A percentile compares a stretch with the other conserved stretches of the same genome.
These are phyloP conservation scores for Keiferia lycopersicella DNA, from an alignment of 2,888 invertebrate genomes.

Conservation along the genomic window DNA sequence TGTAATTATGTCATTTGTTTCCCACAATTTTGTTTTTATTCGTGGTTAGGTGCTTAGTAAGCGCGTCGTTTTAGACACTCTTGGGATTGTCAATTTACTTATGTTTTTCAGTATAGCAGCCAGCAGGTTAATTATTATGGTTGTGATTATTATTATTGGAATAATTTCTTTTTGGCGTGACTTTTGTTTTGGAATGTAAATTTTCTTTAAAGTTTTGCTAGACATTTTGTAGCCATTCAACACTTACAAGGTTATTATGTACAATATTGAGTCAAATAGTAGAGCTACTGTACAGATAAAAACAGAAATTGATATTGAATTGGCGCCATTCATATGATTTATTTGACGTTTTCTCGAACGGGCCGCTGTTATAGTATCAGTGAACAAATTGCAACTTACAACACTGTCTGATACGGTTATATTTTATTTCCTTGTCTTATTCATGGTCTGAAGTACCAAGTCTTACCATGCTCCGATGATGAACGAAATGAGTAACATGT, in stretches of 20 bases:
- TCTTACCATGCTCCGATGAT: conserved; percentile 28
- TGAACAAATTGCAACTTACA: conserved; percentile 32
- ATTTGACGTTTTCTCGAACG: conserved; percentile 26
- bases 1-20: conserved; percentile 38
- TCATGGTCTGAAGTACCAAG: conserved; percentile 13
- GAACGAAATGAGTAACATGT: conserved; percentile 24
- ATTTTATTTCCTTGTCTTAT: conserved; percentile 16
- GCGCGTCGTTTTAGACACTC: background rate
- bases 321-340: conserved; percentile 29
- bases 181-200: too few relatives aligned
- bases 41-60: background rate
- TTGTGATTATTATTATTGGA: too few relatives aligned
- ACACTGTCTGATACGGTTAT: conserved; percentile 15
- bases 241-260: too few relatives aligned
- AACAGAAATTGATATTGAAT: conserved; percentile 16
- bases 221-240: too few relatives aligned
- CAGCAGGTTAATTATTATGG: background rate
- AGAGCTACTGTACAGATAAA: conserved; percentile 18
- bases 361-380: conserved; percentile 31
- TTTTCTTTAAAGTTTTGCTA: too few relatives aligned
- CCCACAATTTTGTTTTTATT: conserved; percentile 17
- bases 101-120: background rate
- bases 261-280: conserved; percentile 6
- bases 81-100: background rate
- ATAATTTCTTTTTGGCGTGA: too few relatives aligned